Percentiles rank a stretch among this genome's conserved stretches.
Evolutionary conservation across 2,797 vertebrate species (phyloP).

Genomic region (Leptoclinus maculatus): DNA sequence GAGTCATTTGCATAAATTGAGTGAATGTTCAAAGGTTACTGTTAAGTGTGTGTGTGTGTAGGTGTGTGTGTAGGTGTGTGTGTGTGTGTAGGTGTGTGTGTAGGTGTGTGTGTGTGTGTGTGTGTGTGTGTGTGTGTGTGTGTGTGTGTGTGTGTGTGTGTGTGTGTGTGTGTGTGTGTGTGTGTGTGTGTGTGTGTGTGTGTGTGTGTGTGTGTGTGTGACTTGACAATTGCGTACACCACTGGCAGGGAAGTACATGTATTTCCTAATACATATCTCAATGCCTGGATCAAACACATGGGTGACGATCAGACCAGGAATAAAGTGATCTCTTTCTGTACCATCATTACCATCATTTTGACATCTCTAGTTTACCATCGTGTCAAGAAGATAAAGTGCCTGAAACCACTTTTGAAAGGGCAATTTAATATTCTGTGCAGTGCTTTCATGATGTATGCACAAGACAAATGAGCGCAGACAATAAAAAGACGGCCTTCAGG

Average conservation of each 20-base stretch:
- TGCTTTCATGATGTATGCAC: conserved; percentile 52
- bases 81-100: no score
- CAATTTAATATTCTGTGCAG: conserved; percentile 50
- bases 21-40: conserved; percentile 62
- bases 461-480: conserved; percentile 43
- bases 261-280: conserved; percentile 24
- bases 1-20: conserved; percentile 65
- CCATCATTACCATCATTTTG: conserved; percentile 67
- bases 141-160: conserved; percentile 1
- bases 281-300: conserved; percentile 19
- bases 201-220: conserved; percentile 13
- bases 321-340: conserved; percentile 8
- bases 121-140: conserved; percentile 13
- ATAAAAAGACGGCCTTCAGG: no score
- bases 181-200: conserved; percentile 1
- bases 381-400: conserved; percentile 69
- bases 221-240: conserved; percentile 1
- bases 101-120: conserved; percentile 8
- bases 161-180: conserved; percentile 2
- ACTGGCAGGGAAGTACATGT: conserved; percentile 15
- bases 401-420: not conserved
- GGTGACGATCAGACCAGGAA: not conserved
- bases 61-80: not conserved
- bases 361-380: conserved; percentile 61
- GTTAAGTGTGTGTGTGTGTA: conserved; percentile 19